Base-by-base conservation (phyloP, 2,888 invertebrate species). In the Acronicta psi region DNA sequence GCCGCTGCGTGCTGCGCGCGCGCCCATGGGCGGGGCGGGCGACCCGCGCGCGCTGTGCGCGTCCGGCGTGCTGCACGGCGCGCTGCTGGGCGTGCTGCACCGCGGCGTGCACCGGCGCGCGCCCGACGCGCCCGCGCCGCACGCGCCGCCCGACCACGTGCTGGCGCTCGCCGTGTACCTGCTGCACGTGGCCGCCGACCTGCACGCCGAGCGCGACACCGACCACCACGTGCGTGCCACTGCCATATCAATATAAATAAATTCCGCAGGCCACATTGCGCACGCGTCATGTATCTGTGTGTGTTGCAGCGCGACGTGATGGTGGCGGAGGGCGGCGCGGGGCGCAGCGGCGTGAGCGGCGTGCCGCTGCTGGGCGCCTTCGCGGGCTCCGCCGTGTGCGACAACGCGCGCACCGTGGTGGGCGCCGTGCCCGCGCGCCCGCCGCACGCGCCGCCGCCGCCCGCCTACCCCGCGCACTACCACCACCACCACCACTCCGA, bases 81-180 rank as follows among this genome's bases (percentile, higher is more conserved):
- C 97, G 75, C 95, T 98, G 62, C 96, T 99, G 78, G 96, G 96
- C 60, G 97, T 98, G 77, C 95, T 99, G 63, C 97, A 97, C 89
- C 97, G 98, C 84, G 97, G 98, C 59, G 96, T 98, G 97, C 97
- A 72, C 79, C 76, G 84, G 38, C 80, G 96, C 96, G 97, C 85
- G 96, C 97, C 64, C 95, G 97, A 57, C 95, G 95, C 82, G 95
- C 95, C 77, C 66, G 83, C 87, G 58, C 86, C 86, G 70, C 87
- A 86, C 75, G 91, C 92, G 71, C 92, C 93, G 20, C 97, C 98
- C 44, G 99, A 99, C 90, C 98, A 98, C 88, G 96, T 98, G 77
- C 95, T 99, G 78, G 98, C 98, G 52, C 93, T 99, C 59, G 96
- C 97, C 46, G 95, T 99, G 14, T 98, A 98, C 88, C 95, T 99